phyloP scores from a whole-genome alignment of 2,888 invertebrate genomes.

The Luffia ferchaultella region DNA sequence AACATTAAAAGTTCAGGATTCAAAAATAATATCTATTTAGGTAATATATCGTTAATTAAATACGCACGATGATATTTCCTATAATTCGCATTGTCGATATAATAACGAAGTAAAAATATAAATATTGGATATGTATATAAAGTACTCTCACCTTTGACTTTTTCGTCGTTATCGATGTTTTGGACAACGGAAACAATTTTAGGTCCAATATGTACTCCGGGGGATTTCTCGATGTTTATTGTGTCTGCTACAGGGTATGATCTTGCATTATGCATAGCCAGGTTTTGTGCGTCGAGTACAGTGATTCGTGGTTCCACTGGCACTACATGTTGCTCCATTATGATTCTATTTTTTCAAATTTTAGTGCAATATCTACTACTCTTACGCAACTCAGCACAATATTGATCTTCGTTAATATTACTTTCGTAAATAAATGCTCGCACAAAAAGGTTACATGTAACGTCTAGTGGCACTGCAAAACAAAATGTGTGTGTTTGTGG shows the following conservation, averaged over 20 bases:
- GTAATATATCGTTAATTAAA: slow-evolving; percentile 7
- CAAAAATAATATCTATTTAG: neutral
- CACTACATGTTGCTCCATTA: too few relatives aligned
- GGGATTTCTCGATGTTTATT: slow-evolving; percentile 37
- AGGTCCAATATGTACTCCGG: slow-evolving; percentile 42
- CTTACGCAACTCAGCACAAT: too few relatives aligned
- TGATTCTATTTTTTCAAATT: too few relatives aligned
- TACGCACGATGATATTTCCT: too few relatives aligned
- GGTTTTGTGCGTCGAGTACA: neutral
- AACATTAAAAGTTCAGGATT: slow-evolving; percentile 21
- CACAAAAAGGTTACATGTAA: too few relatives aligned
- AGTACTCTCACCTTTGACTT: slow-evolving; percentile 44
- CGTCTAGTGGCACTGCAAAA: too few relatives aligned
- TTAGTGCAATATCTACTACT: too few relatives aligned
- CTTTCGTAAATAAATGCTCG: too few relatives aligned
- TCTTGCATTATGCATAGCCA: neutral
- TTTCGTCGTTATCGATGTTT: slow-evolving; percentile 43
- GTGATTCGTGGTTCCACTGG: slow-evolving; percentile 3
- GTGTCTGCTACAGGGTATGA: neutral
- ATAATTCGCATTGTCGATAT: too few relatives aligned
- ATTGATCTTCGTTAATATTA: too few relatives aligned
- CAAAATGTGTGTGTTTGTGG: too few relatives aligned
- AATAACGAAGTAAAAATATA: neutral
- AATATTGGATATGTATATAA: neutral
- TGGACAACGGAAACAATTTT: slow-evolving; percentile 46